These are phyloP conservation scores for Apodemus agrarius DNA, from an alignment of 2,797 vertebrate species.

Conservation along the genomic window DNA sequence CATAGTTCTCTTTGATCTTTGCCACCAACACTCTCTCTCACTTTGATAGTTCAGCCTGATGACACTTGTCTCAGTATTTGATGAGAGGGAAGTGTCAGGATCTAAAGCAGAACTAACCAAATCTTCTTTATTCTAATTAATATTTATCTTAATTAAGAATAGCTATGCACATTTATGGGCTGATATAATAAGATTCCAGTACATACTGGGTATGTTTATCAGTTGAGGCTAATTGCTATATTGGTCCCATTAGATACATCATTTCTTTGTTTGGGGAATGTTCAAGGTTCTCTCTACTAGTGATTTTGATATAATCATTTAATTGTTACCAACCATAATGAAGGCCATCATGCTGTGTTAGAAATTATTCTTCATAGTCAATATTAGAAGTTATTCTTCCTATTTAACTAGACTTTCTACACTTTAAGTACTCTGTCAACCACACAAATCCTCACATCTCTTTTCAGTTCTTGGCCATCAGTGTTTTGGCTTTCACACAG, in stretches of 20 bases:
- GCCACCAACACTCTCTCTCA: neutral
- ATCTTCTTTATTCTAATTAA: neutral
- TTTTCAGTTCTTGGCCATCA: neutral
- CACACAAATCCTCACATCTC: no score
- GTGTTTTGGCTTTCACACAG: neutral
- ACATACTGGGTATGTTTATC: neutral
- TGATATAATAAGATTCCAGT: neutral
- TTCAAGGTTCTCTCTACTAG: neutral
- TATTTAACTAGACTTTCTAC: neutral
- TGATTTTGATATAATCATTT: neutral
- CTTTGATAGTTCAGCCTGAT: neutral
- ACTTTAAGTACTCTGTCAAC: neutral
- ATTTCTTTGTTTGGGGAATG: neutral
- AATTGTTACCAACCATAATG: neutral
- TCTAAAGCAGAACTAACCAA: conserved; percentile 15
- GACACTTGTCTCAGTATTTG: neutral
- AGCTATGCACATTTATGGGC: neutral
- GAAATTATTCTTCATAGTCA: neutral
- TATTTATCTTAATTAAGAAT: conserved; percentile 21
- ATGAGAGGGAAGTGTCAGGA: neutral
- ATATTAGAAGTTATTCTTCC: neutral
- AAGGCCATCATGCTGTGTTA: neutral
- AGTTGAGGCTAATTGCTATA: neutral
- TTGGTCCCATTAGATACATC: neutral
- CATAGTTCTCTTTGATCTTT: neutral